Evolutionary conservation across 2,888 invertebrate species (phyloP), one percentile per base, ranked within the genome.

Genomic region (Apodemia zela): DNA sequence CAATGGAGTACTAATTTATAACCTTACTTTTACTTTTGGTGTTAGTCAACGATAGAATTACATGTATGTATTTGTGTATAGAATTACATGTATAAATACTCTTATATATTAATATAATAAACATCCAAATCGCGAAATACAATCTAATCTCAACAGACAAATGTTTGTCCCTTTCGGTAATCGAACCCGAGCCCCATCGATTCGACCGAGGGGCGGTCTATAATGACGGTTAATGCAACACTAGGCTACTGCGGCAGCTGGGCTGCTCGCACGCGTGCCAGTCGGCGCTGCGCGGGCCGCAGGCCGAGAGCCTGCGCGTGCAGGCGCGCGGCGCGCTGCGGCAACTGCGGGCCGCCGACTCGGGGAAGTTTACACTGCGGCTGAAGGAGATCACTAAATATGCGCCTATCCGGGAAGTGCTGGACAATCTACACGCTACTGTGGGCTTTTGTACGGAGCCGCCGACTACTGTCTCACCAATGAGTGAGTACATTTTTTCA

Each of bases 361-460:
- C 90, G 3, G 84, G 87, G 8, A 93, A 93, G 38, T 90, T 91
- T 68, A 93, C 93, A 6, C 76, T 82, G 0, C 90, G 93, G n/a
- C 76, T 94, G 35, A 92, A 95, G 65, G 94, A 96, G 69, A 96
- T 97, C 92, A 95, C 98, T 0, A 94, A 94, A 69, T 94, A 94
- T 2, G 94, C 96, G 35, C 94, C 96, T 0, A 92, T 99, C 38
- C 92, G 95, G 18, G 97, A 98, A 68, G 94, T 98, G 10, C 88
- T 99, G 63, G 99, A 99, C 77, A 97, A 99, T 77, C 95, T 99
- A 67, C 99, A 99, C 82, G 95, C 99, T 0, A 97, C 98, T 73
- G 94, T 98, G 61, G 98, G 98, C 7, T 99, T 98, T 84, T 99
- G 99, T 64, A 94, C 97, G 47, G 98, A 99, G 84, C 98, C 98